Evolutionary conservation across 1,140 invertebrate species (phyloP), one percentile per base, ranked within the genome.

Genomic region (Lasaia peninsularis): DNA sequence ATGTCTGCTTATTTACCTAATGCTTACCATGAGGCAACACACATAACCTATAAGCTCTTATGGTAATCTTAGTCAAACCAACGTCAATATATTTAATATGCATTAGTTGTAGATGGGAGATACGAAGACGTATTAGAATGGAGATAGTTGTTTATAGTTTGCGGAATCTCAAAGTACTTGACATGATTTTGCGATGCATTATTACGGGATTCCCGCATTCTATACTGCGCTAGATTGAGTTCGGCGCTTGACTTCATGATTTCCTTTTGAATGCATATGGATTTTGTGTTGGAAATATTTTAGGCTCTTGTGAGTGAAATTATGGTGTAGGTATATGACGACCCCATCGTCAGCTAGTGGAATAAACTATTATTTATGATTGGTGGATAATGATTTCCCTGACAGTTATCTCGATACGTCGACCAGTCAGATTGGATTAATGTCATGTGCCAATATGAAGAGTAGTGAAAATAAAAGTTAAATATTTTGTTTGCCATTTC

Each of bases 181-280:
- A 48, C 40, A 48, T 48, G 40, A 48, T 48, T n/a, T 48, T 48
- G 40, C 18, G 40, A 48, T 48, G 40, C 40, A 48, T 48, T 48
- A 48, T 21, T 48, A 21, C 40, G 18, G 40, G 20, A 48, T 48
- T 21, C 18, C 11, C 18, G 18, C 20, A 48, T 48, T 48, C 9
- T 21, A n/a, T 21, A 20, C 10, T 9, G 18, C 10, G 40, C 16
- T 48, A 21, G 40, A 21, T 48, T 21, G 16, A 48, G 18, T 48
- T 48, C 20, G 2, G 10, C 11, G 40, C 18, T 21, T 48, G 40
- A 20, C 18, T 48, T 48, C 20, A 6, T 21, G 37, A 44, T 44
- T 44, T 44, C 16, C 35, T 40, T 44, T 20, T 44, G 37, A 44
- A 48, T 21, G 18, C 16, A 48, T 48, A 21, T 6, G 10, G 10